Evolutionary conservation across 1,140 invertebrate species (phyloP).

Genomic region (Diuraphis noxia): DNA sequence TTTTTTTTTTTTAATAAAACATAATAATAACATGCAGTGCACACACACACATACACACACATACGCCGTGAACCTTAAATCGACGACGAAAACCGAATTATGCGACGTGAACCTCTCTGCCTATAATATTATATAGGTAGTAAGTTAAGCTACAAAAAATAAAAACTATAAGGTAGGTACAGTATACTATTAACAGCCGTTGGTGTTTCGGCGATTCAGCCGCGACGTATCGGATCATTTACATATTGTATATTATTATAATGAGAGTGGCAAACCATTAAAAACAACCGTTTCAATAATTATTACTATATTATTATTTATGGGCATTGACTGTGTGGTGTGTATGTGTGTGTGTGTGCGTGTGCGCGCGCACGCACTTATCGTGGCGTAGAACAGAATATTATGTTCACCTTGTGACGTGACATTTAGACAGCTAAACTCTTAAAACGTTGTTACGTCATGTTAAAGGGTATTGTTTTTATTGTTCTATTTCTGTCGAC

Average conservation of each 20-base stretch:
- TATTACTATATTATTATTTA: constrained; percentile 6
- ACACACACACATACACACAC: not conserved
- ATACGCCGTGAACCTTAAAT: not conserved
- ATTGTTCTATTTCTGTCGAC: no score
- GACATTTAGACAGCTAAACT: no score
- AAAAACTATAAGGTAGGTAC: not conserved
- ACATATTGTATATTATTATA: not conserved
- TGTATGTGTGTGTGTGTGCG: no score
- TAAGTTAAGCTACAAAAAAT: not conserved
- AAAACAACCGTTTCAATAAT: not conserved
- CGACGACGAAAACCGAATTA: not conserved
- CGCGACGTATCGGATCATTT: not conserved
- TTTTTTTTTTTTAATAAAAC: constrained; percentile 18
- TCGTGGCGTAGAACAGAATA: no score
- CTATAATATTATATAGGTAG: not conserved
- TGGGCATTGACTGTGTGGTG: not conserved
- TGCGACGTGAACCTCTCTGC: not conserved
- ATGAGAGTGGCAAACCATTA: not conserved
- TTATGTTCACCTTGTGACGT: no score
- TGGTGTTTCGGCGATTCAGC: not conserved
- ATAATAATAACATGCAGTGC: not conserved
- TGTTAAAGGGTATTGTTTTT: no score
- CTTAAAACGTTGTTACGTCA: no score
- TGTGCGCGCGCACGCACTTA: no score
- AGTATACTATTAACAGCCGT: not conserved